Conservation (phyloP, 2,113 vertebrate genomes). For the Oryctolagus cuniculus region DNA sequence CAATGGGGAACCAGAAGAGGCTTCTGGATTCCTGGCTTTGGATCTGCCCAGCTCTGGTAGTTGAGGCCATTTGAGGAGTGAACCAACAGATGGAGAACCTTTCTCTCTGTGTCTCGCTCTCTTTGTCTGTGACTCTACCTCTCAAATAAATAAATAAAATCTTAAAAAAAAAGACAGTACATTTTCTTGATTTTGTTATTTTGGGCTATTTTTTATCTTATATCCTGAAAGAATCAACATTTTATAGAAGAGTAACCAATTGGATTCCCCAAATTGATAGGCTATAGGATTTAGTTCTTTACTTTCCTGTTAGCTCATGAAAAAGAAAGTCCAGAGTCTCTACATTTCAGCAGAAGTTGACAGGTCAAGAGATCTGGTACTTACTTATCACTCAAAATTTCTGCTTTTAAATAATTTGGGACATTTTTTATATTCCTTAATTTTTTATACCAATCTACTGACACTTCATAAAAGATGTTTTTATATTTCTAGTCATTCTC, state of each 20-base stretch:
- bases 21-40: too few relatives aligned
- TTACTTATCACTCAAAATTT: not conserved
- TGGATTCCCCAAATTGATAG: not conserved
- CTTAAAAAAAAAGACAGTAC: not conserved
- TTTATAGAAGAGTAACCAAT: not conserved
- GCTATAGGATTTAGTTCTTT: not conserved
- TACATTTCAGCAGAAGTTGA: constrained; percentile 13
- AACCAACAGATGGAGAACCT: too few relatives aligned
- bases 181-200: not conserved
- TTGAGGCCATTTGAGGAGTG: too few relatives aligned
- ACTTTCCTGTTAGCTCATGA: not conserved
- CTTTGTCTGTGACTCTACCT: too few relatives aligned
- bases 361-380: not conserved
- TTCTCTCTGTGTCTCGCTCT: too few relatives aligned
- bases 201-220: not conserved
- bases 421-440: constrained; percentile 11
- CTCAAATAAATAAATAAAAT: too few relatives aligned
- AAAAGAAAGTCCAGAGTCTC: not conserved
- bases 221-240: constrained; percentile 17
- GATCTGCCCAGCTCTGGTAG: too few relatives aligned
- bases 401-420: constrained; percentile 45
- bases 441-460: not conserved
- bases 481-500: constrained; percentile 40
- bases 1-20: too few relatives aligned
- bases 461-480: not conserved